Conservation (phyloP, 2,888 invertebrate genomes). For the Noctua comes region DNA sequence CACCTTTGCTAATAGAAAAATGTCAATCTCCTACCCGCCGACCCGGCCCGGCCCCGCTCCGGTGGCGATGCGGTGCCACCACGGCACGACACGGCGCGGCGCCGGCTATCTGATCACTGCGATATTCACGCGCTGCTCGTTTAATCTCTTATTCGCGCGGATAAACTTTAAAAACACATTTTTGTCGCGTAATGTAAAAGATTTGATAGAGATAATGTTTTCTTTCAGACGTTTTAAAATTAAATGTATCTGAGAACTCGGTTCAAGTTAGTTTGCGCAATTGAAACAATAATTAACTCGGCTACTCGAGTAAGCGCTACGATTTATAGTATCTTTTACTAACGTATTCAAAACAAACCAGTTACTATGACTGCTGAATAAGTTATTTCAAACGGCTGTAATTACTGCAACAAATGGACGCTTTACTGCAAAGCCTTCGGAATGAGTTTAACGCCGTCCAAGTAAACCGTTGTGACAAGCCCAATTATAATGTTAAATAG, state of each 20-base stretch:
- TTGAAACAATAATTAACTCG: slow-evolving; percentile 33
- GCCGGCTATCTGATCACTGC: slow-evolving; percentile 48
- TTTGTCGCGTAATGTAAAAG: slow-evolving; percentile 60
- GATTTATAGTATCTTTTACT: slow-evolving; percentile 20
- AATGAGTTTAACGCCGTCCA: slow-evolving; percentile 59
- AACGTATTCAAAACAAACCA: slow-evolving; percentile 38
- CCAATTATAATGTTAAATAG: slow-evolving; percentile 68
- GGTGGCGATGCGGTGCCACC: neutral
- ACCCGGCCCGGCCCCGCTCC: neutral
- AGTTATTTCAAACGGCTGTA: slow-evolving; percentile 54
- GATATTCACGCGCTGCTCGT: slow-evolving; percentile 60
- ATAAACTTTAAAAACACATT: slow-evolving; percentile 66
- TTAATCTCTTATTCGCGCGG: slow-evolving; percentile 68
- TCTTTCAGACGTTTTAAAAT: slow-evolving; percentile 23
- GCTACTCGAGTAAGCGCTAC: neutral
- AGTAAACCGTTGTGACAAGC: slow-evolving; percentile 63
- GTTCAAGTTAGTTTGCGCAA: slow-evolving; percentile 8
- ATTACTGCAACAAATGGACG: slow-evolving; percentile 59
- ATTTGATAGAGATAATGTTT: slow-evolving; percentile 20
- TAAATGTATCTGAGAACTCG: neutral
- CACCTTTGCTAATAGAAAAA: slow-evolving; percentile 23
- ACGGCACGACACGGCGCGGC: neutral
- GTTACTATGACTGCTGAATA: slow-evolving; percentile 44
- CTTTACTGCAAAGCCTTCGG: slow-evolving; percentile 50
- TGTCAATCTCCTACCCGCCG: slow-evolving; percentile 3